Evolutionary conservation across 2,888 invertebrate species (phyloP), one percentile per base, ranked within the genome.

Genomic region (Chorisops tibialis): DNA sequence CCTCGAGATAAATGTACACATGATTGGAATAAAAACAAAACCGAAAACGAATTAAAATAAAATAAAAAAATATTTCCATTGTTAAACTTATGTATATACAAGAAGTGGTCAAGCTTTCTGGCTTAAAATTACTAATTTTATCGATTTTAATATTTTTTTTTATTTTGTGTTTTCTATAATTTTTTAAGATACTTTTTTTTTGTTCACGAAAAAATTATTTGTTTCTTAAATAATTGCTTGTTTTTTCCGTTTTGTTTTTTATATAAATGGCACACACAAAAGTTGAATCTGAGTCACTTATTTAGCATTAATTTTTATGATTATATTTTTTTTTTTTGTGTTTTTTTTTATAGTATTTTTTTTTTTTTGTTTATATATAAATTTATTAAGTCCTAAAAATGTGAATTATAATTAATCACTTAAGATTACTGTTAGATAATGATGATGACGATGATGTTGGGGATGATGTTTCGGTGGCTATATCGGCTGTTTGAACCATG

Each of bases 321-420:
- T 16, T 22, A 39, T 19, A 18, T 37, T 37, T 9, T 12, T 18
- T 37, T 11, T 37, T 21, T 51, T 16, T 3, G 9, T 21, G 11
- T 30, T 41, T 54, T 39, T 41, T 54, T 11, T 22, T 39, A 21
- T 24, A 6, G 14, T 24, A n/a, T 35, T 14, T 7, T 19, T 50
- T 21, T 45, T 18, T 45, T 19, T 45, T 35, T 4, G 1, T 35
- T 30, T 51, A 11, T 41, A 18, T 59, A 47, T 59, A 59, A 59
- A 59, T 59, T 47, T 47, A 59, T 59, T 64, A 64, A 52, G 61
- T 63, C 63, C 59, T 66, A 62, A 64, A 63, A 50, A 63, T 30
- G 19, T 56, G 56, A 66, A 66, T 67, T 65, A 67, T 64, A 68
- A 68, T 67, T 64, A 66, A 68, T 69, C 68, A 69, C 68, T 68